Conservation (phyloP, 2,888 invertebrate species). For the Apeira syringaria region DNA sequence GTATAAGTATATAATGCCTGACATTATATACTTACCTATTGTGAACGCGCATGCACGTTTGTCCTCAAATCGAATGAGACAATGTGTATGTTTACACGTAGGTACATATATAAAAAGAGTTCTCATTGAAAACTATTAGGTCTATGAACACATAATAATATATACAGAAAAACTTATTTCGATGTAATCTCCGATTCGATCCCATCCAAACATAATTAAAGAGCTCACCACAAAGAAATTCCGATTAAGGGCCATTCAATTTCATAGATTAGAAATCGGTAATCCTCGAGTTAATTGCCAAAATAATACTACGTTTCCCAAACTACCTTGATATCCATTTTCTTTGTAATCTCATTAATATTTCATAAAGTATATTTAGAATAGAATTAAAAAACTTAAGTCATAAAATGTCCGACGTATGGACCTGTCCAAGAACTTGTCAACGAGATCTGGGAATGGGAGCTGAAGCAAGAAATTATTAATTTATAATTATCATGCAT, state of each 20-base stretch:
- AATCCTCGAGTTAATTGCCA: too few relatives aligned
- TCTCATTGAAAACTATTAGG: too few relatives aligned
- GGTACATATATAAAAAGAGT: too few relatives aligned
- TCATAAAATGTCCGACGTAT: constrained; percentile 13
- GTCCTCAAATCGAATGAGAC: too few relatives aligned
- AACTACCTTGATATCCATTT: not conserved
- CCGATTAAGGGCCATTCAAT: not conserved
- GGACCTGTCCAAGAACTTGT: constrained; percentile 7
- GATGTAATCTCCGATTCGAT: too few relatives aligned
- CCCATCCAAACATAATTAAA: too few relatives aligned
- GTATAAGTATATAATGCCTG: too few relatives aligned
- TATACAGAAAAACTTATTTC: too few relatives aligned
- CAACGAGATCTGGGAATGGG: constrained; percentile 2
- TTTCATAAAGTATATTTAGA: not conserved
- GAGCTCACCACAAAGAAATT: not conserved
- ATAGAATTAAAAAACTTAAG: constrained; percentile 3
- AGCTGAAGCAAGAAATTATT: constrained; percentile 17
- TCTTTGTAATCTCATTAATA: constrained; percentile 1
- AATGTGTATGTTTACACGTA: too few relatives aligned
- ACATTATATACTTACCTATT: too few relatives aligned
- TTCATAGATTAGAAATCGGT: not conserved
- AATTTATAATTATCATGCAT: constrained; percentile 16
- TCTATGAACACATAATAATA: too few relatives aligned
- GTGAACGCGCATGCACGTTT: too few relatives aligned
- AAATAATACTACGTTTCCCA: not conserved